Evolutionary conservation across 2,113 vertebrate species (phyloP).

Genomic region (Pteruthius melanotis): DNA sequence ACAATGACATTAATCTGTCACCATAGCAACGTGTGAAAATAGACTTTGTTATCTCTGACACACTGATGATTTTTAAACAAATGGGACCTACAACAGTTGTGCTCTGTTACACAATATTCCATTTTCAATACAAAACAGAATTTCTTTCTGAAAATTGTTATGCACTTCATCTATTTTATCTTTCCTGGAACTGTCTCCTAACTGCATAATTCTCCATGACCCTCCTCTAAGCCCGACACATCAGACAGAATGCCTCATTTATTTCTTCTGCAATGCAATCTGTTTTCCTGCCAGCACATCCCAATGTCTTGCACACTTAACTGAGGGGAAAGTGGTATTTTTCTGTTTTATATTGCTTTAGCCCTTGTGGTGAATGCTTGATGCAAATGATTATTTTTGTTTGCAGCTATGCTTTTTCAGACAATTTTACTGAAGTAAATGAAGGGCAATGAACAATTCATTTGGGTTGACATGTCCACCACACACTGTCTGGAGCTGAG

Average conservation of each 20-base stretch:
- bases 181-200: not conserved
- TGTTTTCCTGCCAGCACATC: not conserved
- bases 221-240: not conserved
- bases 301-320: not conserved
- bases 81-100: constrained; percentile 1
- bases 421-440: not conserved
- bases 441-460: not conserved
- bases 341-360: not conserved
- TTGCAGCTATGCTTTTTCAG: not conserved
- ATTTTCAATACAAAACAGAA: not conserved
- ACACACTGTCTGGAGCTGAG: not conserved
- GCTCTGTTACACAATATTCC: not conserved
- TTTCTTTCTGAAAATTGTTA: not conserved
- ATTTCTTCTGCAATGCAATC: not conserved
- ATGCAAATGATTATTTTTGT: not conserved
- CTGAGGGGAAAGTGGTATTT: not conserved
- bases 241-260: not conserved
- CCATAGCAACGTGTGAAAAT: constrained; percentile 60
- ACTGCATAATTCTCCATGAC: not conserved
- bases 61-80: constrained; percentile 36
- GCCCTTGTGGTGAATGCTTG: not conserved
- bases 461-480: not conserved
- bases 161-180: not conserved
- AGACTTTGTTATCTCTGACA: constrained; percentile 35
- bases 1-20: constrained; percentile 43